Conservation (phyloP, 2,113 vertebrate species). For the Symphodus melops region DNA sequence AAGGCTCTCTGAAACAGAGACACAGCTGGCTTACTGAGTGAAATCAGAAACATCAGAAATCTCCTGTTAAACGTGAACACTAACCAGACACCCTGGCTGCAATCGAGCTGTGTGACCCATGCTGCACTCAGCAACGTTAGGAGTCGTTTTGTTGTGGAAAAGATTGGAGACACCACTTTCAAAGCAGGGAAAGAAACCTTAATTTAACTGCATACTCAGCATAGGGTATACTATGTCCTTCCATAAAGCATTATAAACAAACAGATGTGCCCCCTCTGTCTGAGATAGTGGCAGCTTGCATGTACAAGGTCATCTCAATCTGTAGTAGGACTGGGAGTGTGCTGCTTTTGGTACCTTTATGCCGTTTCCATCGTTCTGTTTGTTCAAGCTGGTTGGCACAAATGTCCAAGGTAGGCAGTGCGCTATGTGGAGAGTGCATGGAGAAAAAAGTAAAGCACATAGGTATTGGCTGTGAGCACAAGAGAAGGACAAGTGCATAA, state of each 20-base stretch:
- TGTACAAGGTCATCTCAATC: constrained; percentile 64
- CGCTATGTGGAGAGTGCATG: constrained; percentile 35
- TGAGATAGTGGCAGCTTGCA: constrained; percentile 57
- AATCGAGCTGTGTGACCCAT: constrained; percentile 74
- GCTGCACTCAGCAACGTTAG: constrained; percentile 73
- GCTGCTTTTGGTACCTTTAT: constrained; percentile 44
- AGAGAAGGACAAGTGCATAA: constrained; percentile 66
- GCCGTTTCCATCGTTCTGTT: constrained; percentile 37
- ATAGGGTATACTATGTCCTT: background rate
- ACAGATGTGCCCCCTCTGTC: constrained; percentile 60
- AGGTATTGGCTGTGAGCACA: constrained; percentile 43
- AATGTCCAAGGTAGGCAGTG: constrained; percentile 40
- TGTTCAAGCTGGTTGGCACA: constrained; percentile 42
- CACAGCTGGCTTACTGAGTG: constrained; percentile 62
- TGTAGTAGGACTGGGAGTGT: background rate
- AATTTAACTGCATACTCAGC: background rate
- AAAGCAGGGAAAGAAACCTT: constrained; percentile 43
- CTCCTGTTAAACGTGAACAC: constrained; percentile 73
- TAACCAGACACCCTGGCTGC: constrained; percentile 79
- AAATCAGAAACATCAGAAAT: constrained; percentile 80
- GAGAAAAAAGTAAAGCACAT: constrained; percentile 40
- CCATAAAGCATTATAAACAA: constrained; percentile 36
- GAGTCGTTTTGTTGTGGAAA: constrained; percentile 71
- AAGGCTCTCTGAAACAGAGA: constrained; percentile 58
- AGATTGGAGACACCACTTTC: constrained; percentile 61